Evolutionary conservation across 2,113 vertebrate species (phyloP), one percentile per base, ranked within the genome.

Genomic region (Climacteris rufus): DNA sequence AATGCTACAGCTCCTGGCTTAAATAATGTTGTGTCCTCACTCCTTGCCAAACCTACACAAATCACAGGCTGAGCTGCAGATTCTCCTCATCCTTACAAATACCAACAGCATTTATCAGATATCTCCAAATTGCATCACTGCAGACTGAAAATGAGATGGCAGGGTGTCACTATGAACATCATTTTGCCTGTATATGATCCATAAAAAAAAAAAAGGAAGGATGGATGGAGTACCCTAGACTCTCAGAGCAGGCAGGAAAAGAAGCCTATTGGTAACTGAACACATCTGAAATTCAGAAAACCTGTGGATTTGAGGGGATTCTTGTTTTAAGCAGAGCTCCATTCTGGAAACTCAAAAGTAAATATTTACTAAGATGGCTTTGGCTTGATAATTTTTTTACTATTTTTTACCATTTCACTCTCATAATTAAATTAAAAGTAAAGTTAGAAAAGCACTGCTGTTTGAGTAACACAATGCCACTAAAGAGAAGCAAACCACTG

Each of bases 301-400:
- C 10, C 23, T 76, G 4, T 6, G 20, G 22, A 42, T 11, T 13
- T 17, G 6, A 2, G 12, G 4, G 1, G 4, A 57, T 42, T 54
- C 9, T 11, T 65, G 35, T 1, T 88, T 69, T 63, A 78, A 54
- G 24, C 22, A 42, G 42, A 84, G 22, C 2, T 78, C 24, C 14
- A 31, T 78, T 57, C 37, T 75, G 52, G 40, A 79, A 85, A 75
- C 12, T 80, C 21, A 49, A 4, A 1, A 44, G 23, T 28, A 53
- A 82, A 70, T 53, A 6, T 60, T 37, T 13, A 30, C 30, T 40
- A 2, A 9, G 10, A 57, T 21, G 30, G 16, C 14, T 54, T 76
- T 42, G 35, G 15, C 33, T 82, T 37, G 24, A 35, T 22, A 33
- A 0, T 9, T 40, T 54, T 49, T 83, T 77, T n/a, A n/a, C n/a